Evolutionary conservation across 2,113 vertebrate genomes (phyloP).

Genomic region (Physeter macrocephalus): DNA sequence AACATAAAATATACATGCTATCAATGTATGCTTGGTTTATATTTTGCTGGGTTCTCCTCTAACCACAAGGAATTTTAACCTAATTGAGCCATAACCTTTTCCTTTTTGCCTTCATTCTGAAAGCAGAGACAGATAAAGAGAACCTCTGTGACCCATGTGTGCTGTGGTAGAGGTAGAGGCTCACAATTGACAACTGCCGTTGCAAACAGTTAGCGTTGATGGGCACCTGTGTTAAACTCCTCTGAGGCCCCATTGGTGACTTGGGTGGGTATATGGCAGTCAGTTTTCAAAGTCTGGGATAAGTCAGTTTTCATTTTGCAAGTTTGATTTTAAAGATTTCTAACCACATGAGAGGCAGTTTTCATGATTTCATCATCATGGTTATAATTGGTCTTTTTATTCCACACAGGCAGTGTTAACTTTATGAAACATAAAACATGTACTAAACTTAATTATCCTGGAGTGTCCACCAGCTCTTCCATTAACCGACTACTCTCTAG

Average conservation of each 20-base stretch:
- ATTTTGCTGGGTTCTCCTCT: neutral
- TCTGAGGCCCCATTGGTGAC: neutral
- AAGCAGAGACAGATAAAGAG: neutral
- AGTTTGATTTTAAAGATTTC: neutral
- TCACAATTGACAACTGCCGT: neutral
- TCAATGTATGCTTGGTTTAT: neutral
- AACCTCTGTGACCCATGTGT: fast-evolving
- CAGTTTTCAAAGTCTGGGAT: neutral
- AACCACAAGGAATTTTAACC: neutral
- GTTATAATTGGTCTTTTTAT: neutral
- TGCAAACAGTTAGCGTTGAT: neutral
- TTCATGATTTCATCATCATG: neutral
- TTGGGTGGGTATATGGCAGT: neutral
- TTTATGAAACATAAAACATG: neutral
- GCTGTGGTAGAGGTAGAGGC: neutral
- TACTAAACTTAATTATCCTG: neutral
- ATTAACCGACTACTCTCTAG: neutral
- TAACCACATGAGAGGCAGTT: neutral
- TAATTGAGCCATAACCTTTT: neutral
- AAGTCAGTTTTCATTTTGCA: neutral
- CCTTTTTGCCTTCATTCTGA: neutral
- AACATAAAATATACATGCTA: neutral
- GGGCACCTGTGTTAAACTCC: neutral
- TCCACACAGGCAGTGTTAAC: neutral
- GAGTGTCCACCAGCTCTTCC: neutral